Evolutionary conservation across 2,888 invertebrate species (phyloP), one percentile per base, ranked within the genome.

Genomic region (Ommatoiulus sabulosus): DNA sequence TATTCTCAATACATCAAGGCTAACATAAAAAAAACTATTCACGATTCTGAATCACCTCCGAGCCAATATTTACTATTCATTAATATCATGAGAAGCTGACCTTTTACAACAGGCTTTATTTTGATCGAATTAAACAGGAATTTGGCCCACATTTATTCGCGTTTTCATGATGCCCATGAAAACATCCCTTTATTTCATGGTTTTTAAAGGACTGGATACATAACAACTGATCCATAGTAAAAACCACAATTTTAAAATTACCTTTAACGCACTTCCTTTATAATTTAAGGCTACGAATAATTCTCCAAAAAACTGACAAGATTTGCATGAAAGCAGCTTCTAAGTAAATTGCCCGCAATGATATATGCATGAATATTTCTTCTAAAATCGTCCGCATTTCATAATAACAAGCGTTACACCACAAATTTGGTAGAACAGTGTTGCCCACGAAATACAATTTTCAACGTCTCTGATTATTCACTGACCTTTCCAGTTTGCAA

Each of bases 301-400:
- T 63, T 63, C 20, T n/a, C 52, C 10, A 20, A 63, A 63, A 63
- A 4, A 63, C 6, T 0, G 20, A 8, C 6, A 63, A 63, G 63
- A 63, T 63, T 63, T 63, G 63, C 63, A 63, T 20, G 63, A 63
- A 63, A 63, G 63, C 63, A 63, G 20, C n/a, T 63, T 20, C 63
- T 63, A 20, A 63, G 63, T 20, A 63, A 63, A 20, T 20, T 20
- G 63, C 63, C 63, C 63, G 20, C 63, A 63, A 63, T 63, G 20
- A 63, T 20, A 20, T 63, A 63, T 63, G 63, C 63, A 63, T 63
- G n/a, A 4, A 2, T 63, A 20, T 20, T 63, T 63, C 63, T n/a
- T 63, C 63, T 63, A 63, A 63, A 63, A 63, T 63, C 1, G 63
- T 4, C 4, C 63, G 63, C 63, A 63, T 20, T n/a, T 63, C 63